These are phyloP conservation scores for Melipona quadrifasciata DNA, from an alignment of 1,140 invertebrate species.

Conservation along the genomic window DNA sequence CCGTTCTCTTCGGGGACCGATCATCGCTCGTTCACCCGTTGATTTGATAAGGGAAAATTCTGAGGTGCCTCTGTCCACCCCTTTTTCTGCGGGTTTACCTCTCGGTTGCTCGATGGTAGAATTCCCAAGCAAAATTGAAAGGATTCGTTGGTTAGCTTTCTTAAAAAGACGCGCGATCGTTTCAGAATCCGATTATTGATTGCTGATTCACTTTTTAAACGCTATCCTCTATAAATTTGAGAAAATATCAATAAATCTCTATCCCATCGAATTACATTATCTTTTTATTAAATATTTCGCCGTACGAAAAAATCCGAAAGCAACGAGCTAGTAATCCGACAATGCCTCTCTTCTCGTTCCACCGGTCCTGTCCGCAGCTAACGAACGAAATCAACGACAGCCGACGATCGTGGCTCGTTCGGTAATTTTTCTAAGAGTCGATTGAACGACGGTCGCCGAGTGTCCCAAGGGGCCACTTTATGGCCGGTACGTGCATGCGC, in stretches of 20 bases:
- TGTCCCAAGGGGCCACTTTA: slow-evolving; percentile 52
- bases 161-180: neutral
- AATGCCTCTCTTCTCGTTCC: neutral
- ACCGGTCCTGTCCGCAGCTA: neutral
- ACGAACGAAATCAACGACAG: neutral
- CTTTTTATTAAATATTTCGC: too few species aligned
- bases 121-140: neutral
- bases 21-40: slow-evolving; percentile 77
- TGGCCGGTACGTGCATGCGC: slow-evolving; percentile 59
- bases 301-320: neutral
- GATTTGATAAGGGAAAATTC: slow-evolving; percentile 78
- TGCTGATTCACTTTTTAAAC: too few species aligned
- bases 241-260: too few species aligned
- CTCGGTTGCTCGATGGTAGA: neutral
- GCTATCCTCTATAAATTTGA: too few species aligned
- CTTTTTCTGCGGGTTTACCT: neutral
- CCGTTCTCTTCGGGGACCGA: slow-evolving; percentile 53
- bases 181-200: too few species aligned
- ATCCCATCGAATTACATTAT: too few species aligned
- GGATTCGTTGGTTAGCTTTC: neutral
- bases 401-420: neutral
- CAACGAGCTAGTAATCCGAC: neutral
- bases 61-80: slow-evolving; percentile 44
- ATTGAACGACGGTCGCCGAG: slow-evolving; percentile 50
- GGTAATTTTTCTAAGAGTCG: slow-evolving; percentile 29